A percentile compares a stretch with the other conserved stretches of the same genome.
These are phyloP conservation scores for Drosophila navojoa DNA, from an alignment of 1,140 invertebrate genomes.

Conservation along the genomic window DNA sequence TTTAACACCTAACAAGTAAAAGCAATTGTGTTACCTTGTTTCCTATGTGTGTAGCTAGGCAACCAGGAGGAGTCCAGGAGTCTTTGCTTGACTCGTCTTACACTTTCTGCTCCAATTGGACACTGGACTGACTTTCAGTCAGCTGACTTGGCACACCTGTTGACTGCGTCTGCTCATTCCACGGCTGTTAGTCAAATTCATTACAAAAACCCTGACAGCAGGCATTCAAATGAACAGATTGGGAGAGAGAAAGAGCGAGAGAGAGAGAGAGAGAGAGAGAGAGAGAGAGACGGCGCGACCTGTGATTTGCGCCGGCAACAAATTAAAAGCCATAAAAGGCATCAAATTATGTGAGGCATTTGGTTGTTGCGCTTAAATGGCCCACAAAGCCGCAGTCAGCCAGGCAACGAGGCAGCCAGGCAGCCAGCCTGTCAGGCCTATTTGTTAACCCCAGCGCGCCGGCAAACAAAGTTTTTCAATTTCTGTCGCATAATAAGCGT, in stretches of 20 bases:
- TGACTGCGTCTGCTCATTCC: conserved; percentile 13
- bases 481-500: conserved; percentile 79
- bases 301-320: conserved; percentile 55
- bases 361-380: conserved; percentile 59
- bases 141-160: conserved; percentile 54
- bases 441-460: conserved; percentile 77
- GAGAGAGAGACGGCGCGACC: conserved; percentile 30
- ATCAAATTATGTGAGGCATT: conserved; percentile 78
- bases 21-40: conserved; percentile 43
- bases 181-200: conserved; percentile 52
- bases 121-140: too few species aligned
- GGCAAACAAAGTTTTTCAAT: conserved; percentile 82
- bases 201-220: conserved; percentile 58
- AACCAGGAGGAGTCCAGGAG: conserved; percentile 11
- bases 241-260: too few species aligned
- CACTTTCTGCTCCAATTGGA: conserved; percentile 4
- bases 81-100: not conserved
- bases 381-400: conserved; percentile 17
- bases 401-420: not conserved
- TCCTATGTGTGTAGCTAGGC: conserved; percentile 27
- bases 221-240: conserved; percentile 42
- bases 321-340: conserved; percentile 80
- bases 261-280: too few species aligned
- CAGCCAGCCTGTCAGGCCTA: conserved; percentile 52
- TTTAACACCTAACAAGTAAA: conserved; percentile 68